A percentile compares a stretch with the other conserved stretches of the same genome.
Conservation (phyloP, 1,140 invertebrate genomes). For the Microplitis demolitor region DNA sequence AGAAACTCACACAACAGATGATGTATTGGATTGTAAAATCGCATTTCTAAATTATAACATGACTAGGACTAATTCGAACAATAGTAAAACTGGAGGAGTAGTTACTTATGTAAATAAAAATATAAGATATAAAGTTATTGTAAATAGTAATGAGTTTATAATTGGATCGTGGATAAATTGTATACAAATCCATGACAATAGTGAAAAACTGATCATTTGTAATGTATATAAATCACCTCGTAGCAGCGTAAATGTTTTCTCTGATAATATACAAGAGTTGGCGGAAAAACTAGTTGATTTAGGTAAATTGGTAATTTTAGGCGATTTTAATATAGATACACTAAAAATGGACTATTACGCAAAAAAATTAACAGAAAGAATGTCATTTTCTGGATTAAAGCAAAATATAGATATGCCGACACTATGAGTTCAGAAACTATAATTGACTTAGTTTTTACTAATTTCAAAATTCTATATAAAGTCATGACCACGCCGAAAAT, state of each 20-base stretch:
- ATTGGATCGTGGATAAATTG: neutral
- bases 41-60: constrained; percentile 2
- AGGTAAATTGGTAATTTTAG: constrained; percentile 13
- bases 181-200: neutral
- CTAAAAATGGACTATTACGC: neutral
- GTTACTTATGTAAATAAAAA: constrained; percentile 6
- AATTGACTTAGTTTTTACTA: constrained; percentile 22
- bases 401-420: constrained; percentile 10
- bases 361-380: neutral
- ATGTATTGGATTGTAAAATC: constrained; percentile 9
- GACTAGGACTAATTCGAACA: constrained; percentile 5
- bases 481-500: constrained; percentile 17
- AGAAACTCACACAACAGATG: constrained; percentile 13
- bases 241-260: constrained; percentile 5
- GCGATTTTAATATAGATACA: constrained; percentile 20
- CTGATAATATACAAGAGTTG: neutral
- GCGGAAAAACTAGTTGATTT: constrained; percentile 1
- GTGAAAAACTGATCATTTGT: neutral
- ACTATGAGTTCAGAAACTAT: neutral
- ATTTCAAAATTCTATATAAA: neutral
- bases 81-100: constrained; percentile 7
- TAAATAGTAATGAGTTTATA: neutral
- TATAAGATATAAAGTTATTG: neutral
- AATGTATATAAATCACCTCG: constrained; percentile 19
- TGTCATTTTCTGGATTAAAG: constrained; percentile 1